phyloP scores from a whole-genome alignment of 2,888 invertebrate species.

The Cataglyphis livida region DNA sequence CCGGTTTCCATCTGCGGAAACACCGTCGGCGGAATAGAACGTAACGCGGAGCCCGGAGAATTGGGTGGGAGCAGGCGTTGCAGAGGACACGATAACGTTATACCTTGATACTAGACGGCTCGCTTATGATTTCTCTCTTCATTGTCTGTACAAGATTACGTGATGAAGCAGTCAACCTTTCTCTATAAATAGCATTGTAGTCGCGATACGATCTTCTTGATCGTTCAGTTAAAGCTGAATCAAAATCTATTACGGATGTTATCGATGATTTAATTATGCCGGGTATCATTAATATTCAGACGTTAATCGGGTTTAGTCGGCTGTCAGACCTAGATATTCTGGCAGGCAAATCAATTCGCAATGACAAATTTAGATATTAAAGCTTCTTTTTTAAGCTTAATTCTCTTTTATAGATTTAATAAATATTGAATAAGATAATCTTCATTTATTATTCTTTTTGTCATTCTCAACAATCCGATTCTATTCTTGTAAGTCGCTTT shows the following conservation, averaged over 20 bases:
- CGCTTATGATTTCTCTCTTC: conserved; percentile 70
- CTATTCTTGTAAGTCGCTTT: not conserved
- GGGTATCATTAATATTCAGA: not conserved
- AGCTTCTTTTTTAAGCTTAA: not conserved
- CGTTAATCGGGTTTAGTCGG: not conserved
- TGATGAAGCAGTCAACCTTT: conserved; percentile 20
- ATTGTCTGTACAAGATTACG: not conserved
- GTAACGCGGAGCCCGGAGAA: conserved; percentile 9
- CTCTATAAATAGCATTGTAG: conserved; percentile 16
- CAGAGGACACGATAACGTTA: conserved; percentile 41
- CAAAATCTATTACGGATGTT: conserved; percentile 25
- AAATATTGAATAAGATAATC: not conserved
- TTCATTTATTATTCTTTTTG: not conserved
- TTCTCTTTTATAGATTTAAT: not conserved
- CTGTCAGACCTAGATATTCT: not conserved
- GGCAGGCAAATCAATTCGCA: not conserved
- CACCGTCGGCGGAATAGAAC: conserved; percentile 61
- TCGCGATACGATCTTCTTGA: conserved; percentile 7
- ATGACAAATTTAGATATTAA: not conserved
- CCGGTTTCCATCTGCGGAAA: conserved; percentile 79
- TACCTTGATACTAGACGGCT: conserved; percentile 66
- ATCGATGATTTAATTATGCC: conserved; percentile 4
- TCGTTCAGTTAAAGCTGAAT: conserved; percentile 25
- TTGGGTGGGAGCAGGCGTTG: conserved; percentile 12
- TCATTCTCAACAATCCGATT: not conserved